Evolutionary conservation across 2,113 vertebrate genomes (phyloP).

Genomic region (Typhlomys cinereus): DNA sequence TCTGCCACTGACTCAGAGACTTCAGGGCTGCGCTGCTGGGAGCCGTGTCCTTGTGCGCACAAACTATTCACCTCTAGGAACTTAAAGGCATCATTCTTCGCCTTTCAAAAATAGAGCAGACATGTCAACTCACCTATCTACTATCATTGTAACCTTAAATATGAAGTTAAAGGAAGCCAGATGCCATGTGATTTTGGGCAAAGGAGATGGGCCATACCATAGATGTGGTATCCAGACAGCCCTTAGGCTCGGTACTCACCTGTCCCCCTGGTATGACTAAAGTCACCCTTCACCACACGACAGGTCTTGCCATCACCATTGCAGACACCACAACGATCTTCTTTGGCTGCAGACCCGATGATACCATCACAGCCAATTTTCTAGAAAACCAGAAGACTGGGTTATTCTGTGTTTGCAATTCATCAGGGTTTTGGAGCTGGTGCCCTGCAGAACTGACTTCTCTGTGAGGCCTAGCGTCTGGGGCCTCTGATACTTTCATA

Average conservation of each 20-base stretch:
- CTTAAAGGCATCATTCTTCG: background rate
- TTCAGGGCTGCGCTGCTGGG: rapidly evolving
- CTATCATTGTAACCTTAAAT: background rate
- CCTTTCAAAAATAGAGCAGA: background rate
- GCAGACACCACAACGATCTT: constrained; percentile 96
- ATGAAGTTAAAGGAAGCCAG: too few relatives aligned
- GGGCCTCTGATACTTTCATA: background rate
- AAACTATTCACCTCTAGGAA: background rate
- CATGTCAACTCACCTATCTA: background rate
- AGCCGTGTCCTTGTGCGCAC: background rate
- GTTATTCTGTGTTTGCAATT: constrained; percentile 72
- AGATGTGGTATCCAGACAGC: background rate
- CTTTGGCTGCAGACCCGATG: constrained; percentile 94
- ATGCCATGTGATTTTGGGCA: rapidly evolving
- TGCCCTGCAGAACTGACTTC: background rate
- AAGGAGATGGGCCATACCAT: background rate
- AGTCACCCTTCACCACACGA: constrained; percentile 96
- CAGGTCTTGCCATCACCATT: constrained; percentile 95
- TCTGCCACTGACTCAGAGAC: background rate
- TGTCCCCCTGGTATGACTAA: constrained; percentile 89
- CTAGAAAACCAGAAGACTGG: constrained; percentile 84
- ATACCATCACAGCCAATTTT: constrained; percentile 97
- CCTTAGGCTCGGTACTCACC: background rate
- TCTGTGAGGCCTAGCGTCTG: background rate
- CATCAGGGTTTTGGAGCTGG: background rate